These are phyloP conservation scores for Cherax quadricarinatus DNA, from an alignment of 1,140 invertebrate species.

Conservation along the genomic window DNA sequence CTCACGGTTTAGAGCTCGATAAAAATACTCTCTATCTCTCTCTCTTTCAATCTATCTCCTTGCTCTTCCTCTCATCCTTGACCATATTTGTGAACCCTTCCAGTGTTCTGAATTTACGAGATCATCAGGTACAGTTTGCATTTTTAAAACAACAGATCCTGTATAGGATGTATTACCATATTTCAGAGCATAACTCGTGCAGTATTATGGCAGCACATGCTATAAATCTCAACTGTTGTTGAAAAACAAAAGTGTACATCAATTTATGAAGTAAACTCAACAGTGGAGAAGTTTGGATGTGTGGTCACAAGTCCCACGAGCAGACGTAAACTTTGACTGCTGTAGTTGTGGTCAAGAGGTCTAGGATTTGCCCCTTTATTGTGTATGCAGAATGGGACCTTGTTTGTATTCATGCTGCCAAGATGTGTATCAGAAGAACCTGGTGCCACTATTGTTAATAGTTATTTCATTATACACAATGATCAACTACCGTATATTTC, in stretches of 20 bases:
- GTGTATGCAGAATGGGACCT: conserved; percentile 47
- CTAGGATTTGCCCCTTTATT: conserved; percentile 43
- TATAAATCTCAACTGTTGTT: conserved; percentile 2
- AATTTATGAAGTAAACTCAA: background rate
- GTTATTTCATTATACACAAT: conserved; percentile 28
- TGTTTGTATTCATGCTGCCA: conserved; percentile 52
- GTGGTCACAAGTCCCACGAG: background rate
- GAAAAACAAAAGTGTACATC: background rate
- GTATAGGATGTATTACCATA: background rate
- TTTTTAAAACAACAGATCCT: background rate
- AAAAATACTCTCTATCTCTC: background rate
- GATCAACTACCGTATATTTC: conserved; percentile 26
- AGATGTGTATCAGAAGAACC: conserved; percentile 39
- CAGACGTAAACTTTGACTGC: background rate
- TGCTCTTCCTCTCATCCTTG: background rate
- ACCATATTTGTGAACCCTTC: conserved; percentile 9
- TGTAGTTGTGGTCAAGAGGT: conserved; percentile 34
- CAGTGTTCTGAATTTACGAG: background rate
- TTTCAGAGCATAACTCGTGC: background rate
- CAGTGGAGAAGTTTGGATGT: conserved; percentile 5
- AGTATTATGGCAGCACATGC: background rate
- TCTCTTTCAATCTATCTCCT: background rate
- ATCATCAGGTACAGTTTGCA: background rate
- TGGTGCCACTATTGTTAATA: conserved; percentile 56
- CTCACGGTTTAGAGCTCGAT: conserved; percentile 34